phyloP scores from a whole-genome alignment of 92 coral and sea anemone species.

The Bergia puertoricense region DNA sequence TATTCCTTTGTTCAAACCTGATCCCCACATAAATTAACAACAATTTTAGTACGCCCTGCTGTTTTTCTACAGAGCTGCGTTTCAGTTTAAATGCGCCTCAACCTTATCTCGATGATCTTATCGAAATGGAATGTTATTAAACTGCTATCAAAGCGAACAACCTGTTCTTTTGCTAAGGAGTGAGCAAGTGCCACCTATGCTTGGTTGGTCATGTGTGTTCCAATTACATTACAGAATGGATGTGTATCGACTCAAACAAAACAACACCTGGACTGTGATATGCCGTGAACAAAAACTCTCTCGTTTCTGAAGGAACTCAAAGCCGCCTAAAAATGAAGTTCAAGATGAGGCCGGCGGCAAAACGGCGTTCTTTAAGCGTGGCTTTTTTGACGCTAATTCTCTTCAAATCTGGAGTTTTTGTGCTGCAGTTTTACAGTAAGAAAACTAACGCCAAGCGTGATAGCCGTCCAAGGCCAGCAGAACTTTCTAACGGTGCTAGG shows the following conservation, averaged over 20 bases:
- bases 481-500: conserved; percentile 26
- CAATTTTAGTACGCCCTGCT: neutral
- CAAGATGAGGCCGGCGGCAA: conserved; percentile 59
- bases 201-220: neutral
- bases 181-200: neutral
- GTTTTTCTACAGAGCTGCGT: neutral
- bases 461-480: neutral
- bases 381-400: conserved; percentile 65
- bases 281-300: neutral
- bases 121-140: conserved; percentile 11
- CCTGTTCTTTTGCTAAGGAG: neutral
- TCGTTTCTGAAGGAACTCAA: too few species aligned
- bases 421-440: conserved; percentile 76
- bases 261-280: neutral
- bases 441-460: conserved; percentile 35
- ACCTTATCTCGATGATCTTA: neutral
- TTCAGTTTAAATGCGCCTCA: neutral
- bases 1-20: neutral
- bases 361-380: conserved; percentile 61
- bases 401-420: conserved; percentile 66
- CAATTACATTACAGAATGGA: conserved; percentile 2
- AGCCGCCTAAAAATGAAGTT: conserved; percentile 46
- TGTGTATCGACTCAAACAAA: neutral
- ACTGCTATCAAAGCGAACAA: neutral
- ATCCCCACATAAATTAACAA: neutral